phyloP scores from a whole-genome alignment of 2,113 vertebrate species.

The Tonatia bakeri region DNA sequence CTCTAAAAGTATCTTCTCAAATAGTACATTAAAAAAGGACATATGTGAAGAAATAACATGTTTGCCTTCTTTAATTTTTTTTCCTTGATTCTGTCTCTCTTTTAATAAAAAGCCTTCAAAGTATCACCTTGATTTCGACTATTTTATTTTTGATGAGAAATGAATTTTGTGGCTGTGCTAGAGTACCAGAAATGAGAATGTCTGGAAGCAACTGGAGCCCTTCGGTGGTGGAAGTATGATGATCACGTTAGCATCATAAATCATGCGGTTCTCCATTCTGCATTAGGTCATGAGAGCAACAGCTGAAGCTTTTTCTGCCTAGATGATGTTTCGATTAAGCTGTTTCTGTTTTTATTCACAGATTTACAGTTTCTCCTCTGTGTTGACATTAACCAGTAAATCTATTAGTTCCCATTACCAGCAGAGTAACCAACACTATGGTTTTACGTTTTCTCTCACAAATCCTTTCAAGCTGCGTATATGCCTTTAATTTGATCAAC shows the following conservation, averaged over 20 bases:
- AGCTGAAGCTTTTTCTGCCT: constrained; percentile 6
- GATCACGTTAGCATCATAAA: constrained; percentile 19
- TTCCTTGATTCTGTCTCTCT: not conserved
- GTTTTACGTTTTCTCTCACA: not conserved
- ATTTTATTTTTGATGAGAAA: constrained; percentile 12
- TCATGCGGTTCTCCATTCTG: not conserved
- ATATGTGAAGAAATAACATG: not conserved
- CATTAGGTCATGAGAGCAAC: not conserved
- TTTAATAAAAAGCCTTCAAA: not conserved
- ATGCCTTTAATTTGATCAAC: not conserved
- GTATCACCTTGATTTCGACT: constrained; percentile 6
- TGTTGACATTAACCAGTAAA: constrained; percentile 17
- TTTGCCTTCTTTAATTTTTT: not conserved
- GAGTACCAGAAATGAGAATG: constrained; percentile 37
- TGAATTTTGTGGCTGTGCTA: not conserved
- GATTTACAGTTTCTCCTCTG: constrained; percentile 16
- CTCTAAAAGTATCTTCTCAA: not conserved
- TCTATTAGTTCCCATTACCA: constrained; percentile 33
- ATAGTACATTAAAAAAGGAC: not conserved
- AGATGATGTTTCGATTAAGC: not conserved
- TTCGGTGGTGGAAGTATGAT: not conserved
- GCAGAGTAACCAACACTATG: not conserved
- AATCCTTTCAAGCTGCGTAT: not conserved
- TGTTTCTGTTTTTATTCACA: constrained; percentile 43
- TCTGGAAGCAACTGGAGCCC: not conserved